A percentile compares a stretch with the other conserved stretches of the same genome.
Evolutionary conservation across 1,140 invertebrate genomes (phyloP).

Genomic region (Hetaerina americana): DNA sequence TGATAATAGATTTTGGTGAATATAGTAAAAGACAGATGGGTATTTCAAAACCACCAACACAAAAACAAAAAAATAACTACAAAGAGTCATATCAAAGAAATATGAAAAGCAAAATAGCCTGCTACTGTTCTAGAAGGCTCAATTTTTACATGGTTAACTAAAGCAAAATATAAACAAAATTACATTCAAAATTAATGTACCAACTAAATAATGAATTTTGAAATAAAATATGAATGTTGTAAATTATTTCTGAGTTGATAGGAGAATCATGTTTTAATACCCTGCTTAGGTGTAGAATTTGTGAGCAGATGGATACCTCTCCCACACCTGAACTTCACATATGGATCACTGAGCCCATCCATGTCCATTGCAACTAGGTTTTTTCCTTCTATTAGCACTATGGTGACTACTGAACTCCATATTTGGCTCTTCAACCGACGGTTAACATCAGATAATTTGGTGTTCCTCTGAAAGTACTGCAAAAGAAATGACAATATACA

Average conservation of each 20-base stretch:
- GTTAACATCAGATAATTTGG: conserved; percentile 59
- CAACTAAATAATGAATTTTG: neutral
- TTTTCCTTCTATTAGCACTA: conserved; percentile 88
- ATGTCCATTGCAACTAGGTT: conserved; percentile 79
- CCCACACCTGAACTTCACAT: conserved; percentile 85
- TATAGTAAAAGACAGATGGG: no score
- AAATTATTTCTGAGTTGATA: neutral
- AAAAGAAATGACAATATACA: conserved; percentile 20
- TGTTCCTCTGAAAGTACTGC: conserved; percentile 68
- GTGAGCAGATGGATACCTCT: neutral
- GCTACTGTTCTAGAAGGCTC: neutral
- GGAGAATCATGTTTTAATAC: conserved; percentile 1
- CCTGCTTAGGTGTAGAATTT: neutral
- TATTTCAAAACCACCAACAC: no score
- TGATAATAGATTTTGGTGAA: no score
- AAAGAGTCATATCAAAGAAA: neutral
- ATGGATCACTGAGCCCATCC: conserved; percentile 84
- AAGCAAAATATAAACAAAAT: neutral
- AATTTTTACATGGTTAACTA: neutral
- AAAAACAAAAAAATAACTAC: no score
- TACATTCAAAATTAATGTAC: neutral
- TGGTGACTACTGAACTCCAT: conserved; percentile 91
- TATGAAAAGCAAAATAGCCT: neutral
- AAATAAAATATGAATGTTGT: neutral
- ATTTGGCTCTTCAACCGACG: conserved; percentile 77